Conservation (phyloP, 2,113 vertebrate species). For the Ptilonorhynchus violaceus region DNA sequence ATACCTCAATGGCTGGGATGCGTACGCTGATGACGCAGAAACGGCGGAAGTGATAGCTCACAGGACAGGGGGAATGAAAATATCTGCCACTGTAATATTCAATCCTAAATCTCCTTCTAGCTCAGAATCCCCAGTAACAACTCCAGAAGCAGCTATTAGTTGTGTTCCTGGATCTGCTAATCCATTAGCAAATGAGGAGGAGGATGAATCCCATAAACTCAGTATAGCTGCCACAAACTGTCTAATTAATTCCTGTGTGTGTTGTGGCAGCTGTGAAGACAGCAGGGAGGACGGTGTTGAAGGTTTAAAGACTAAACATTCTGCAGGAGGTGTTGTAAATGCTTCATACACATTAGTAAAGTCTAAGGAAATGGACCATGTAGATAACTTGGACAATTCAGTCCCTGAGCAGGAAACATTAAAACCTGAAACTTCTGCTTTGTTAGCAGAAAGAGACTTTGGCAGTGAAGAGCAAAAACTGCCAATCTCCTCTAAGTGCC, state of each 20-base stretch:
- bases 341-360: conserved; percentile 72
- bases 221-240: conserved; percentile 83
- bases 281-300: conserved; percentile 75
- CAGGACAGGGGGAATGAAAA: conserved; percentile 95
- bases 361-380: conserved; percentile 61
- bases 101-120: conserved; percentile 86
- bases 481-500: conserved; percentile 80
- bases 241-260: conserved; percentile 93
- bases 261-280: conserved; percentile 89
- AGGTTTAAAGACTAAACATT: conserved; percentile 62
- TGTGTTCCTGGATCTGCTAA: conserved; percentile 3
- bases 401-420: conserved; percentile 53
- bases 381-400: conserved; percentile 59
- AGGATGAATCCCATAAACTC: conserved; percentile 71
- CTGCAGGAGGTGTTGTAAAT: conserved; percentile 64
- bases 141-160: conserved; percentile 31
- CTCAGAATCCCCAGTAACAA: conserved; percentile 47
- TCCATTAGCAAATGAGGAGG: conserved; percentile 32
- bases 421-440: conserved; percentile 49
- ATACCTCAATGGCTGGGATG: conserved; percentile 86
- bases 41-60: conserved; percentile 90
- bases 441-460: conserved; percentile 52
- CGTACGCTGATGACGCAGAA: conserved; percentile 73
- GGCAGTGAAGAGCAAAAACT: conserved; percentile 48
- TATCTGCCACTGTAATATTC: conserved; percentile 97